Percentiles rank a stretch among this genome's conserved stretches.
phyloP scores from a whole-genome alignment of 2,113 vertebrate genomes.

The Leptocoma aspasia region DNA sequence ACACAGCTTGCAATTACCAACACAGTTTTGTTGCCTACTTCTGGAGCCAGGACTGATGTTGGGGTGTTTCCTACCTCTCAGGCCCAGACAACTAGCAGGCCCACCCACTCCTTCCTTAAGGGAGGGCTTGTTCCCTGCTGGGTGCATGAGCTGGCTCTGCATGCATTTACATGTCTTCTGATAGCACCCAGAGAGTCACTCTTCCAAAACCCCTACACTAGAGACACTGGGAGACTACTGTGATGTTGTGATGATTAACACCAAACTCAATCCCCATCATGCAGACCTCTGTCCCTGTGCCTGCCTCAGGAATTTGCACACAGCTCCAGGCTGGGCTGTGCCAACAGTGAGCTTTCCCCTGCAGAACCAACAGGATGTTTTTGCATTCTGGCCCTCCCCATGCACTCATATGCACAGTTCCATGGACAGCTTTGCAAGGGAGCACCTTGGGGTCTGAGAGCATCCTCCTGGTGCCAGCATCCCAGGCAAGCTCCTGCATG shows the following conservation, averaged over 20 bases:
- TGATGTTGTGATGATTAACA: background rate
- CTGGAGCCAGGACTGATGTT: background rate
- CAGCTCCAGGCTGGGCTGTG: background rate
- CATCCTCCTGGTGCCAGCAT: background rate
- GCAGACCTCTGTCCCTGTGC: background rate
- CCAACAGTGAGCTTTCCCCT: background rate
- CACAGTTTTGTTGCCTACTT: background rate
- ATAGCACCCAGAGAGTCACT: background rate
- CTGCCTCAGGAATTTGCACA: background rate
- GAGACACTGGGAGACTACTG: background rate
- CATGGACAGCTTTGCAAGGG: background rate
- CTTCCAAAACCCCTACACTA: background rate
- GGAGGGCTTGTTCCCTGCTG: constrained; percentile 28
- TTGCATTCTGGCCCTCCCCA: background rate
- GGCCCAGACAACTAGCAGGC: constrained; percentile 21
- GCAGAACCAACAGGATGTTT: background rate
- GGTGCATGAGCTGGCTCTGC: constrained; percentile 41
- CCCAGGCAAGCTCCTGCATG: background rate
- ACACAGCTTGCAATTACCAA: background rate
- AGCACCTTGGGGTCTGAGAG: background rate
- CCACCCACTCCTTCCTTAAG: constrained; percentile 41
- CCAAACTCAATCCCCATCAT: rapidly evolving
- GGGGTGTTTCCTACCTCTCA: constrained; percentile 37
- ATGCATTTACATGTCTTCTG: constrained; percentile 47
- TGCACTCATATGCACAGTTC: background rate